Conservation (phyloP, 2,888 invertebrate species). For the Osmoderma eremita region DNA sequence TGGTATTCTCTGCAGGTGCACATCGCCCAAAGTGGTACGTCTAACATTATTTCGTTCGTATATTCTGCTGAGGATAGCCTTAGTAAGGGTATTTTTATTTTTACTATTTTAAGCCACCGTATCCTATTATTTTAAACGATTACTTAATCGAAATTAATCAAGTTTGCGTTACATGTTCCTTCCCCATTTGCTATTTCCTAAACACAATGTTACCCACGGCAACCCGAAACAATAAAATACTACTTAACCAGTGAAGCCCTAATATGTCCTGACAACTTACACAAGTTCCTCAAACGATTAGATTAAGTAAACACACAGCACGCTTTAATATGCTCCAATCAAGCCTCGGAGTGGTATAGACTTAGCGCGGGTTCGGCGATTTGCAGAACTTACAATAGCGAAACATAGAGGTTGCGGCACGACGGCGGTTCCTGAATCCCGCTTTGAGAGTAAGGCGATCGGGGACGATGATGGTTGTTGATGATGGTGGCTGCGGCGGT, state of each 20-base stretch:
- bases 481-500: constrained; percentile 14
- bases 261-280: constrained; percentile 37
- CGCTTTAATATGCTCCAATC: constrained; percentile 52
- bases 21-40: too few species aligned
- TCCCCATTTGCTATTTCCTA: neutral
- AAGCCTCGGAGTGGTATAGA: constrained; percentile 47
- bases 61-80: too few species aligned
- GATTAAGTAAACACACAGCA: constrained; percentile 53
- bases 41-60: too few species aligned
- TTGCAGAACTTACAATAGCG: neutral
- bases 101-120: too few species aligned
- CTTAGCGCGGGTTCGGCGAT: constrained; percentile 47
- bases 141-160: too few species aligned
- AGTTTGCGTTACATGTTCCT: neutral
- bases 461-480: constrained; percentile 30
- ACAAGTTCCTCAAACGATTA: constrained; percentile 47
- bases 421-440: too few species aligned
- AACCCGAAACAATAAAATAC: constrained; percentile 23
- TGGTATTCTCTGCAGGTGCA: too few species aligned
- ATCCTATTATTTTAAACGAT: too few species aligned
- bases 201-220: constrained; percentile 11
- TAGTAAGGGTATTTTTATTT: too few species aligned
- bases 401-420: constrained; percentile 1
- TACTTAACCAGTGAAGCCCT: constrained; percentile 23
- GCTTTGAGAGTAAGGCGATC: too few species aligned